Conservation (phyloP, 2,797 vertebrate species). For the Smutsia temminckii region DNA sequence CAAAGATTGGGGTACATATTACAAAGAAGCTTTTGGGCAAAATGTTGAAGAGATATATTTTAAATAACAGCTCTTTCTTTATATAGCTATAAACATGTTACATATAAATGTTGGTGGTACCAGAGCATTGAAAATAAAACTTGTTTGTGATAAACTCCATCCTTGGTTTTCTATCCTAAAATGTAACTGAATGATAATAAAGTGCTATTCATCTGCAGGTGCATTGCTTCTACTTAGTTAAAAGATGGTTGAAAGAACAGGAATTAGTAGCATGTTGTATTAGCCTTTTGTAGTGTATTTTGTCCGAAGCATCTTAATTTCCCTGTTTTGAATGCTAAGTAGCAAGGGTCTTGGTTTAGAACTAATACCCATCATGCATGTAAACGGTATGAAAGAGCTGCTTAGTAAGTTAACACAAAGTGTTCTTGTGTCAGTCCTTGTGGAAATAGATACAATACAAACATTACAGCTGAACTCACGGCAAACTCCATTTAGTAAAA, state of each 20-base stretch:
- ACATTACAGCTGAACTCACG: constrained; percentile 99
- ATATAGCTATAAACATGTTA: constrained; percentile 89
- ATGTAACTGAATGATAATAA: constrained; percentile 94
- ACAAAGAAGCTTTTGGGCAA: constrained; percentile 77
- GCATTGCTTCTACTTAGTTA: constrained; percentile 99
- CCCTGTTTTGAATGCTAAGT: constrained; percentile 99
- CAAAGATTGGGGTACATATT: constrained; percentile 70
- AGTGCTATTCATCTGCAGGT: constrained; percentile 99
- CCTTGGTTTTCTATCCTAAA: constrained; percentile 90
- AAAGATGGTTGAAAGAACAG: constrained; percentile 95
- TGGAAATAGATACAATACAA: constrained; percentile 99
- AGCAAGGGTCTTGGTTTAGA: constrained; percentile 97
- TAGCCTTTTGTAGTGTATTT: constrained; percentile 99
- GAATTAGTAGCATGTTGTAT: constrained; percentile 99
- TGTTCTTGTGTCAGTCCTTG: constrained; percentile 99
- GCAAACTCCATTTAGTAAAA: constrained; percentile 98
- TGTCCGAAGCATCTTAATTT: constrained; percentile 99
- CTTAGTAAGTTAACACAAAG: constrained; percentile 98
- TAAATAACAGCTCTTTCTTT: constrained; percentile 86
- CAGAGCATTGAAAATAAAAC: constrained; percentile 90
- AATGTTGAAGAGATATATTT: constrained; percentile 88
- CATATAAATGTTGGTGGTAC: constrained; percentile 90
- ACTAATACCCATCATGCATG: constrained; percentile 99
- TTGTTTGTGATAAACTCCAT: constrained; percentile 93
- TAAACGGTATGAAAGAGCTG: constrained; percentile 99